phyloP scores from a whole-genome alignment of 2,888 invertebrate genomes.

The Odontomyia ornata region DNA sequence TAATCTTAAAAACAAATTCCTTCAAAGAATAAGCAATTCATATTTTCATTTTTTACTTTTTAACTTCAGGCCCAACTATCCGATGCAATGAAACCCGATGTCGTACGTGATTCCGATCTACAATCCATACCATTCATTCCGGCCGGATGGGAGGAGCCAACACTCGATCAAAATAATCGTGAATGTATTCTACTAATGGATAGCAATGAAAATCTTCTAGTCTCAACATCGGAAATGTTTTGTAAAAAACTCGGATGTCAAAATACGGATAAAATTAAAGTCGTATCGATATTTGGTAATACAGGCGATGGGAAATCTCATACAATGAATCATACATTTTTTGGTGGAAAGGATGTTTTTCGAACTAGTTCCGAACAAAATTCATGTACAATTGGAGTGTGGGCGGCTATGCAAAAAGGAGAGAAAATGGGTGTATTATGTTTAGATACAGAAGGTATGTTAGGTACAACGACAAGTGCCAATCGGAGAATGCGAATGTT shows the following conservation, averaged over 20 bases:
- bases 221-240: conserved; percentile 68
- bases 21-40: no score
- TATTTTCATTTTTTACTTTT: no score
- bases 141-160: conserved; percentile 54
- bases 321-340: conserved; percentile 78
- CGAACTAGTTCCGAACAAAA: conserved; percentile 65
- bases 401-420: conserved; percentile 76
- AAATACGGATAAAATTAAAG: conserved; percentile 72
- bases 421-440: conserved; percentile 69
- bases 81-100: conserved; percentile 57
- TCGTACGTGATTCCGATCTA: conserved; percentile 57
- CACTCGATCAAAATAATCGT: conserved; percentile 52
- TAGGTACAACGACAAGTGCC: conserved; percentile 66
- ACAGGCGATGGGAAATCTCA: conserved; percentile 85
- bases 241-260: conserved; percentile 57
- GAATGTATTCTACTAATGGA: conserved; percentile 69
- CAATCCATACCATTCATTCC: conserved; percentile 59
- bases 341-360: conserved; percentile 69
- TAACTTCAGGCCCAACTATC: conserved; percentile 50
- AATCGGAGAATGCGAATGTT: conserved; percentile 70
- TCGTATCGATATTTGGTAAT: conserved; percentile 84
- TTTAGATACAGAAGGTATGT: conserved; percentile 82
- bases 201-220: conserved; percentile 69
- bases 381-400: conserved; percentile 81
- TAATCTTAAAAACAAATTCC: no score